Percentiles rank a stretch among this genome's conserved stretches.
phyloP scores from a whole-genome alignment of 2,888 invertebrate species.

The Lithophane socia region DNA sequence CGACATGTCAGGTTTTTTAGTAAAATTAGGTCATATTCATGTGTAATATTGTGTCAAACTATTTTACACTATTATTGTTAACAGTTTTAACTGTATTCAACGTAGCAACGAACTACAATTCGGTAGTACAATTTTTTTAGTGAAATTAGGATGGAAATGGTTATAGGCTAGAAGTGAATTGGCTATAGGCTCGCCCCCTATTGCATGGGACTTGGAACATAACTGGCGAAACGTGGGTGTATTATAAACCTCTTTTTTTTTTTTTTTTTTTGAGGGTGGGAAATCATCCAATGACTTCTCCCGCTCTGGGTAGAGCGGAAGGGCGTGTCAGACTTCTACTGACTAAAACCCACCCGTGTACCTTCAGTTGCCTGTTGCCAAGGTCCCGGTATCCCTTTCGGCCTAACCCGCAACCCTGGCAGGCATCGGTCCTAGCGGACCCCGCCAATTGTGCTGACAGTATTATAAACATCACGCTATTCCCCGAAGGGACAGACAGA shows the following conservation, averaged over 20 bases:
- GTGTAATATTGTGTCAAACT: background rate
- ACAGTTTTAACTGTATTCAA: constrained; percentile 13
- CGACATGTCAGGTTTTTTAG: background rate
- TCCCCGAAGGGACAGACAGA: no score
- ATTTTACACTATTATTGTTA: background rate
- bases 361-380: no score
- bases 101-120: constrained; percentile 22
- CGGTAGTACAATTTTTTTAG: constrained; percentile 23
- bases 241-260: background rate
- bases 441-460: no score
- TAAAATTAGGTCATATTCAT: background rate
- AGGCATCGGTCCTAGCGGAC: no score
- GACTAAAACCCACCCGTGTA: no score
- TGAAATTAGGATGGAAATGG: constrained; percentile 18
- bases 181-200: background rate
- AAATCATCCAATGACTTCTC: no score
- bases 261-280: no score
- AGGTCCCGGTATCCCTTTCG: no score
- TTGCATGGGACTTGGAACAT: background rate
- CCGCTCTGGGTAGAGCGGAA: no score
- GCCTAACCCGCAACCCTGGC: no score
- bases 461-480: no score
- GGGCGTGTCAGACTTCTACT: no score
- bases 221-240: background rate
- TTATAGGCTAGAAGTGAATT: background rate